Conservation (phyloP, 2,113 vertebrate species). For the Cephalopholis sonnerati region DNA sequence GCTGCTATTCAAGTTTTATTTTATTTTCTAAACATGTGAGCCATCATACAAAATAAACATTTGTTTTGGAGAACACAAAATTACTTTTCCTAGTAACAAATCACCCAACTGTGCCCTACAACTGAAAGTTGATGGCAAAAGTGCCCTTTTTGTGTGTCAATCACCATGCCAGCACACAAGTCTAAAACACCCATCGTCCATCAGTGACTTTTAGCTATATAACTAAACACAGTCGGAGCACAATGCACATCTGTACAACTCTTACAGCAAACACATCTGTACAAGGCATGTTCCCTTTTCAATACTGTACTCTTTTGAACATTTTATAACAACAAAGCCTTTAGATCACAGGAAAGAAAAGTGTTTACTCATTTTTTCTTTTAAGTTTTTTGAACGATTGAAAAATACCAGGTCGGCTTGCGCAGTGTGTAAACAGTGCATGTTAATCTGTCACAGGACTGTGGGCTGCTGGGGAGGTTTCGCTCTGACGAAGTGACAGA, state of each 20-base stretch:
- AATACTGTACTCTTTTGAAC: slow-evolving; percentile 22
- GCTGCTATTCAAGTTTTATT: background rate
- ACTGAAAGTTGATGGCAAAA: background rate
- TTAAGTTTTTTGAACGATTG: slow-evolving; percentile 25
- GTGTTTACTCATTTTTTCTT: slow-evolving; percentile 50
- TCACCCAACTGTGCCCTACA: background rate
- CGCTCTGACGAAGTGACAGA: slow-evolving; percentile 48
- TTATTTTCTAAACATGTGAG: no score
- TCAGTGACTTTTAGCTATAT: slow-evolving; percentile 32
- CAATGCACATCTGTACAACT: slow-evolving; percentile 36
- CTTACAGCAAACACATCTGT: slow-evolving; percentile 54
- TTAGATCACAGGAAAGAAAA: slow-evolving; percentile 26
- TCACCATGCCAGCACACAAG: slow-evolving; percentile 21
- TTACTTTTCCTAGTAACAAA: background rate
- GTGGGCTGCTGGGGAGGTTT: slow-evolving; percentile 42
- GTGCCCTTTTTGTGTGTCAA: slow-evolving; percentile 7
- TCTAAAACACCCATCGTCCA: slow-evolving; percentile 19
- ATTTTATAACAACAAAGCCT: slow-evolving; percentile 23
- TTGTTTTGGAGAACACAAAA: background rate
- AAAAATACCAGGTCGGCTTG: slow-evolving; percentile 49
- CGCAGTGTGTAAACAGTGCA: slow-evolving; percentile 37
- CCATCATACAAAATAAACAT: background rate
- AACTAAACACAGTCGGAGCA: slow-evolving; percentile 45
- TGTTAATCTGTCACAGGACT: slow-evolving; percentile 65
- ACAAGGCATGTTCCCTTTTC: slow-evolving; percentile 37